A percentile compares a stretch with the other conserved stretches of the same genome.
Evolutionary conservation across 2,113 vertebrate genomes (phyloP).

Genomic region (Copsychus sechellarum): DNA sequence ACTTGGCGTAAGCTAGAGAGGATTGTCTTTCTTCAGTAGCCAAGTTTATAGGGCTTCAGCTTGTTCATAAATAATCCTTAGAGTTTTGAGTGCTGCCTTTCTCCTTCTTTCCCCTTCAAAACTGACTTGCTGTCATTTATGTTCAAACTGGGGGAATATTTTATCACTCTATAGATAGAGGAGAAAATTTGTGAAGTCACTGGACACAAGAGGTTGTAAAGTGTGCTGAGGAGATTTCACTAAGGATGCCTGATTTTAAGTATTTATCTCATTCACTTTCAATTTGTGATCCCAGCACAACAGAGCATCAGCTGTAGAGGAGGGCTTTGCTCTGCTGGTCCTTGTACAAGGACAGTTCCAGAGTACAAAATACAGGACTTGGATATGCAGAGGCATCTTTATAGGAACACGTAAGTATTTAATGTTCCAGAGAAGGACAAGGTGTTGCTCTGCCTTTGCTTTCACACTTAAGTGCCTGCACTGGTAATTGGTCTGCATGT

Average conservation of each 20-base stretch:
- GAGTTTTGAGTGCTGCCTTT: not conserved
- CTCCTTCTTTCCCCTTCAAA: not conserved
- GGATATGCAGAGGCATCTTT: not conserved
- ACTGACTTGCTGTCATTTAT: not conserved
- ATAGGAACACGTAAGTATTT: not conserved
- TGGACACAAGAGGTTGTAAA: not conserved
- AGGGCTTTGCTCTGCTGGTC: not conserved
- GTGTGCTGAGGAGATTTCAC: not conserved
- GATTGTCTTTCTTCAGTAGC: conserved; percentile 46
- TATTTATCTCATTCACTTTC: not conserved
- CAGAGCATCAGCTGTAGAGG: not conserved
- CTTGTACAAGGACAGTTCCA: not conserved
- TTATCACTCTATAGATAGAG: not conserved
- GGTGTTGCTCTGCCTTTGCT: not conserved
- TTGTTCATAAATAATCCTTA: conserved; percentile 8
- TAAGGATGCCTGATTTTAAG: not conserved
- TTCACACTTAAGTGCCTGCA: not conserved
- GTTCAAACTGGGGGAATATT: not conserved
- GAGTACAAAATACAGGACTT: not conserved
- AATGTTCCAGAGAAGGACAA: not conserved
- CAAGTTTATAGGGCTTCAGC: conserved; percentile 47
- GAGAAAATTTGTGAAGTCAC: not conserved
- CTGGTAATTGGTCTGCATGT: not conserved
- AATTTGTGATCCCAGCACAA: not conserved
- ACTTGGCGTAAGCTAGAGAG: conserved; percentile 50